Percentiles rank a stretch among this genome's conserved stretches.
These are phyloP conservation scores for Drosophila saltans DNA, from an alignment of 1,140 invertebrate species.

Conservation along the genomic window DNA sequence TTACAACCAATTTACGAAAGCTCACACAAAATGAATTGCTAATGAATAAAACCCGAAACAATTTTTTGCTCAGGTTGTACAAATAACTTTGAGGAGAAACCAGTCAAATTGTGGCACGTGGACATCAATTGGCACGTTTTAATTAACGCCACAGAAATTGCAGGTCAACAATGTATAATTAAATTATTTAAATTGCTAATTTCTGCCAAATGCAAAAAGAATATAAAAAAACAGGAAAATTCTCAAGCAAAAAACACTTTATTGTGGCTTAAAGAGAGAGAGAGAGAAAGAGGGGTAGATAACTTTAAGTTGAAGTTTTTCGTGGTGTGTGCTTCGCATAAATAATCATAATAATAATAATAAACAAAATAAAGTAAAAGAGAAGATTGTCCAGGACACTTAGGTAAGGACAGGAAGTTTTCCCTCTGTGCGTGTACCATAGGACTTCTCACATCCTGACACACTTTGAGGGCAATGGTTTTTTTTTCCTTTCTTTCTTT, in stretches of 20 bases:
- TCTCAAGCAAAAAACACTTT: constrained; percentile 20
- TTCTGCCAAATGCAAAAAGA: constrained; percentile 30
- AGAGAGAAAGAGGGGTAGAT: constrained; percentile 1
- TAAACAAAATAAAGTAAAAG: constrained; percentile 13
- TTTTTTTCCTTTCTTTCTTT: background rate
- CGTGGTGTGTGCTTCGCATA: constrained; percentile 38
- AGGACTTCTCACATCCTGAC: constrained; percentile 8
- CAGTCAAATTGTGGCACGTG: constrained; percentile 48
- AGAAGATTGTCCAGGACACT: constrained; percentile 14
- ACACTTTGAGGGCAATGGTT: constrained; percentile 8
- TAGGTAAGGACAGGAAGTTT: constrained; percentile 10
- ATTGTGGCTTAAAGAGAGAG: constrained; percentile 51
- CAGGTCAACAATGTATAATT: constrained; percentile 74
- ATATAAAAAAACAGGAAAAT: background rate
- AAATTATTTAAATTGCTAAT: constrained; percentile 80
- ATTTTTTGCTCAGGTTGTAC: constrained; percentile 39
- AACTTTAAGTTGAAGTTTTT: constrained; percentile 40
- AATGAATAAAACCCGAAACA: constrained; percentile 61
- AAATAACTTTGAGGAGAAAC: constrained; percentile 19
- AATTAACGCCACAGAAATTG: constrained; percentile 74
- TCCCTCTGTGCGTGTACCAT: background rate
- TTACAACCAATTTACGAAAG: constrained; percentile 28
- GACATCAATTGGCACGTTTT: constrained; percentile 68
- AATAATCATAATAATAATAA: constrained; percentile 60
- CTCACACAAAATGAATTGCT: constrained; percentile 43